A percentile compares a stretch with the other conserved stretches of the same genome.
These are phyloP conservation scores for Pseudorectes ferrugineus DNA, from an alignment of 2,113 vertebrate genomes.

Conservation along the genomic window DNA sequence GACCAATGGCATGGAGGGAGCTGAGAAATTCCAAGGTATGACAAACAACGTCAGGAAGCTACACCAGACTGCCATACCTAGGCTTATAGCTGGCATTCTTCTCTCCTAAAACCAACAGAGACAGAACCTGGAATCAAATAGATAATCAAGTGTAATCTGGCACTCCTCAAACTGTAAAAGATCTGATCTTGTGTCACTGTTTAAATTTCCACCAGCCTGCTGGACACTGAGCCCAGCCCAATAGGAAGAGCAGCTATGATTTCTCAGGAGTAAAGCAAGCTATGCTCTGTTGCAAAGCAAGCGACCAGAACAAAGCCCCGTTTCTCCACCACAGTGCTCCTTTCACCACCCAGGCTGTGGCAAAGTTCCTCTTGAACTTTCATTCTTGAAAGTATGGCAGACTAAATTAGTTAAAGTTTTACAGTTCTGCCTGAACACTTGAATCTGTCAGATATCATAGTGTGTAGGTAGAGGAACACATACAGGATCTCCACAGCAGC, in stretches of 20 bases:
- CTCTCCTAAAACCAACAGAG: not conserved
- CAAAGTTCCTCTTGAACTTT: not conserved
- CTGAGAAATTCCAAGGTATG: not conserved
- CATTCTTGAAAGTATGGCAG: not conserved
- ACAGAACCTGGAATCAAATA: not conserved
- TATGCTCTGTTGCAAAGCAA: not conserved
- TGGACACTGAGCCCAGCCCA: not conserved
- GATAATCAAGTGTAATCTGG: not conserved
- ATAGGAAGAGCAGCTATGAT: not conserved
- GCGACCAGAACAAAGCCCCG: not conserved
- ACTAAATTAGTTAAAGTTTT: not conserved
- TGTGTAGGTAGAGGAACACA: not conserved
- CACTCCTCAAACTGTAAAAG: not conserved
- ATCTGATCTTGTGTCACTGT: not conserved
- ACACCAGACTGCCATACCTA: not conserved
- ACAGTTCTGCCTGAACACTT: not conserved
- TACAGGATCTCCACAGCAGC: not conserved
- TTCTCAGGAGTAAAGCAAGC: not conserved
- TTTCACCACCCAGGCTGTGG: not conserved
- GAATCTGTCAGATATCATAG: not conserved
- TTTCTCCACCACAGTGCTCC: not conserved
- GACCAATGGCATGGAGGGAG: not conserved
- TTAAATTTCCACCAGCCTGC: not conserved
- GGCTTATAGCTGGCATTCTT: not conserved
- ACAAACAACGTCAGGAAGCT: not conserved